Evolutionary conservation across 2,888 invertebrate species (phyloP).

Genomic region (Clusia tigrina): DNA sequence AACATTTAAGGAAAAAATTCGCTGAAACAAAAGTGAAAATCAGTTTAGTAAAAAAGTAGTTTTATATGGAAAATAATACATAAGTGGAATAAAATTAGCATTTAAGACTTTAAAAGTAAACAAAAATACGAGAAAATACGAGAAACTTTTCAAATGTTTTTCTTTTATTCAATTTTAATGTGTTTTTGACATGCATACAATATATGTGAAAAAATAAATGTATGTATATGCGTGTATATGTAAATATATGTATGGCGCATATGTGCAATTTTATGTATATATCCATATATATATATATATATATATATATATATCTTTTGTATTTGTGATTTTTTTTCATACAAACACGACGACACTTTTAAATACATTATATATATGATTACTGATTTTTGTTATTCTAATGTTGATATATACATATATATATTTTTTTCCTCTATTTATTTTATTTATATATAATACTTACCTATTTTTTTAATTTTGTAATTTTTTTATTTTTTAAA

Average conservation of each 20-base stretch:
- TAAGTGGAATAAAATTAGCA: constrained; percentile 14
- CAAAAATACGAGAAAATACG: neutral
- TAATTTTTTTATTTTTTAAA: neutral
- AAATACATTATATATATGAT: no score
- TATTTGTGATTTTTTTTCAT: constrained; percentile 13
- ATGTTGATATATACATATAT: no score
- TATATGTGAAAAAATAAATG: no score
- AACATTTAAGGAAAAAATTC: constrained; percentile 37
- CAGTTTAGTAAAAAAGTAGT: constrained; percentile 34
- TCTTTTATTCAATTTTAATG: constrained; percentile 15
- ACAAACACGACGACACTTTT: constrained; percentile 19
- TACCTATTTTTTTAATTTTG: neutral
- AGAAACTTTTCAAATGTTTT: constrained; percentile 11
- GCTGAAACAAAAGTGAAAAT: neutral
- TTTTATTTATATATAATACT: no score
- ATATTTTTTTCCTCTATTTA: no score
- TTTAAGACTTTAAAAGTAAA: neutral
- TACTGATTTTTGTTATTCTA: no score
- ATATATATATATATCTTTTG: constrained; percentile 6
- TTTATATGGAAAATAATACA: constrained; percentile 33
- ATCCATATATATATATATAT: no score
- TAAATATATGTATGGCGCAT: no score
- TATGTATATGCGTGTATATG: no score
- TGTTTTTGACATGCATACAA: no score
- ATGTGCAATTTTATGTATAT: no score